These are phyloP conservation scores for Microtus montanus DNA, from an alignment of 2,113 vertebrate species.

Conservation along the genomic window DNA sequence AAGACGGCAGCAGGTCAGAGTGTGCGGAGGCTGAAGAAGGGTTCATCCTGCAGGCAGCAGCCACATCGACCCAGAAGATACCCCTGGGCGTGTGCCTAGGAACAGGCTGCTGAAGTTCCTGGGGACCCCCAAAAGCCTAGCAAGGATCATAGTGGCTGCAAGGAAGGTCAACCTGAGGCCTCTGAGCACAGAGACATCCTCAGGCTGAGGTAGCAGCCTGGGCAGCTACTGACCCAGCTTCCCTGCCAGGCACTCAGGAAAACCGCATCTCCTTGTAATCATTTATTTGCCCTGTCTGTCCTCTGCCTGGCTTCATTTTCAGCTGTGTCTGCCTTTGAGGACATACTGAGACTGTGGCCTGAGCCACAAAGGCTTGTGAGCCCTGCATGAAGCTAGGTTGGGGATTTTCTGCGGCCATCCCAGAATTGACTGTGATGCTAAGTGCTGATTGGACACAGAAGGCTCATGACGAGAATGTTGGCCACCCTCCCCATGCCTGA, in stretches of 20 bases:
- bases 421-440: too few species aligned
- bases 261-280: not conserved
- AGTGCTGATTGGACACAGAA: not conserved
- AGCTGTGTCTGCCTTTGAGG: not conserved
- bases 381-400: not conserved
- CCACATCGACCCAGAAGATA: not conserved
- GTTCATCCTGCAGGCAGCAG: accelerated
- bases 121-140: not conserved
- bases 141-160: slow-evolving; percentile 45
- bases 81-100: not conserved
- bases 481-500: accelerated
- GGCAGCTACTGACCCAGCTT: slow-evolving; percentile 41
- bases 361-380: not conserved
- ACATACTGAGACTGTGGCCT: not conserved
- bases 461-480: accelerated
- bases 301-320: not conserved
- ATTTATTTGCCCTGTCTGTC: not conserved
- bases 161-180: not conserved
- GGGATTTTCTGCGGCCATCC: accelerated
- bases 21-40: not conserved
- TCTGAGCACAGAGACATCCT: not conserved
- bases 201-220: slow-evolving; percentile 15
- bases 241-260: not conserved
- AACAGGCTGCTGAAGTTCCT: not conserved
- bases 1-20: not conserved